Evolutionary conservation across 2,888 invertebrate species (phyloP).

Genomic region (Ochropleura plecta): DNA sequence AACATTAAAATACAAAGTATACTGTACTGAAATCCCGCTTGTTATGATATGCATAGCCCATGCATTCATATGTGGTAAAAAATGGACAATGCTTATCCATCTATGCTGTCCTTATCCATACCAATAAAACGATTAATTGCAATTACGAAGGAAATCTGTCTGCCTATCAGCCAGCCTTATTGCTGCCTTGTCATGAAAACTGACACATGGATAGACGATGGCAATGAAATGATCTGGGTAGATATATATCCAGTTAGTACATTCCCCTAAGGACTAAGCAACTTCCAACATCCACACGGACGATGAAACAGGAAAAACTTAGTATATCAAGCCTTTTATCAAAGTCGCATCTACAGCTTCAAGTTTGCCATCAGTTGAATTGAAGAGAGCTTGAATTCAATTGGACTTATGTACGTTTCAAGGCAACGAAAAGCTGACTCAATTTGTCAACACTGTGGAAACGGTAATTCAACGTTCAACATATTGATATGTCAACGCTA

Average conservation of each 20-base stretch:
- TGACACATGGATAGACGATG: neutral
- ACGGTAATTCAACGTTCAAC: constrained; percentile 16
- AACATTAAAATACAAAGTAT: no score
- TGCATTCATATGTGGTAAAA: no score
- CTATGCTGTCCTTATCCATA: no score
- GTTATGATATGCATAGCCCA: no score
- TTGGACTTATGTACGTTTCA: constrained; percentile 14
- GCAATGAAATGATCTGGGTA: neutral
- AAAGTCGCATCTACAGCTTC: neutral
- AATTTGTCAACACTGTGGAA: constrained; percentile 19
- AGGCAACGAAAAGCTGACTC: constrained; percentile 11
- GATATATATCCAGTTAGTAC: neutral
- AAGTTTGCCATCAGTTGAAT: neutral
- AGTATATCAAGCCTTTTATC: neutral
- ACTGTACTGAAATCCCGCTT: no score
- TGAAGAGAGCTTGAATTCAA: constrained; percentile 12
- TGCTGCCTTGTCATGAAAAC: neutral
- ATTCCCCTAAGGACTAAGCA: neutral
- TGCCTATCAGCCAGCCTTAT: neutral
- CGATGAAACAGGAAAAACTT: neutral
- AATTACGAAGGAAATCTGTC: neutral
- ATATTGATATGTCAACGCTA: constrained; percentile 19
- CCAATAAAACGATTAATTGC: no score
- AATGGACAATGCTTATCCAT: no score
- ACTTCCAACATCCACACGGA: neutral